Evolutionary conservation across 2,113 vertebrate genomes (phyloP), one percentile per base, ranked within the genome.

Genomic region (Leptocoma aspasia): DNA sequence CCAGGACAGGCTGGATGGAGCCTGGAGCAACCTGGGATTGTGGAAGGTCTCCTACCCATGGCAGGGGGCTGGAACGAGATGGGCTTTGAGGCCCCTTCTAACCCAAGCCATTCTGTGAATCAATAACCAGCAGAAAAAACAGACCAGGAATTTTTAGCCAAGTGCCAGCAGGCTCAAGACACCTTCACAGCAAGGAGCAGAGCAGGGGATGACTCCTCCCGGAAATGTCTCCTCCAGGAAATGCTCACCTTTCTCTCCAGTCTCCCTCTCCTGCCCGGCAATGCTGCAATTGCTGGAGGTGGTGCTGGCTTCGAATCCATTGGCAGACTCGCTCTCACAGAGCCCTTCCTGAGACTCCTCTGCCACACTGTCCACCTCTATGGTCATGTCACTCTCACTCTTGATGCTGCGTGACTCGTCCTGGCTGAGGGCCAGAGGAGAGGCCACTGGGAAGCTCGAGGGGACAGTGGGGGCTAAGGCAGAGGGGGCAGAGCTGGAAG

Each of bases 351-450:
- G 99, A 2, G 97, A 98, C 86, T 98, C 99, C 16, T 97, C 98
- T 8, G 98, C 97, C 59, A 98, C 97, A 1, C 98, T 98, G 56
- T 99, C 99, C 28, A 99, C 99, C 90, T 99, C 99, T 8, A 99
- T 98, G 5, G 99, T 98, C 44, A 97, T n/a, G 19, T 99, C 98
- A 4, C 97, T 98, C 59, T 98, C 97, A 0, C 98, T 98, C 88
- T 98, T 98, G 80, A 98, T 66, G 30, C 96, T 98, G 81, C 97
- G 98, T 0, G 98, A 98, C 81, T 99, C 99, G 5, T 99, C 98
- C 4, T 98, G 98, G 61, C 98, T 98, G 13, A 98, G 96, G 15
- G 97, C 49, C 11, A 98, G 93, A 2, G 98, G 97, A 0, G 98
- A 98, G 71, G 98, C 95, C 35, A 89, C 97, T 10, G 97, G 97